phyloP scores from a whole-genome alignment of 2,113 vertebrate species.

The Anthoscopus minutus region DNA sequence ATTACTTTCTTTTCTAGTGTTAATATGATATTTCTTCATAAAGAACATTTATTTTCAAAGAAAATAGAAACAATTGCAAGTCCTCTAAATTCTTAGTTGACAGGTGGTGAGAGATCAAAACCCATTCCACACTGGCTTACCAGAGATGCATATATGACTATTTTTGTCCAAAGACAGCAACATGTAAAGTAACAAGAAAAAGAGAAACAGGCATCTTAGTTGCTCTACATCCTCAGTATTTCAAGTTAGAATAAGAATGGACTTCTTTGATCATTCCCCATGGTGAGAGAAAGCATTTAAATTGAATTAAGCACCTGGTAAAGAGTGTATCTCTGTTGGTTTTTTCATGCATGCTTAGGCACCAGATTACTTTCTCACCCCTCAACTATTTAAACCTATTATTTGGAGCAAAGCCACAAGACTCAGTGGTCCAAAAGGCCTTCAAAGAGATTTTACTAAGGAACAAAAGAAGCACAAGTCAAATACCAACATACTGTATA shows the following conservation, averaged over 20 bases:
- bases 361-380: not conserved
- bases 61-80: not conserved
- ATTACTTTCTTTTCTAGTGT: not conserved
- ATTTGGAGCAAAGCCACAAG: not conserved
- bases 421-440: not conserved
- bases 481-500: not conserved
- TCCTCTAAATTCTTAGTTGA: not conserved
- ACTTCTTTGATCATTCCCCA: not conserved
- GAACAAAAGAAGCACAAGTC: not conserved
- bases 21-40: not conserved
- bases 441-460: not conserved
- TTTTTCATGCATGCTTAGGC: not conserved
- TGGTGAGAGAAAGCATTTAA: not conserved
- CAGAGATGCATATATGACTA: not conserved
- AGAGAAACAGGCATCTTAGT: too few species aligned
- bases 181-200: not conserved
- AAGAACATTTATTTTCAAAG: not conserved
- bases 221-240: not conserved
- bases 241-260: not conserved
- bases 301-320: not conserved
- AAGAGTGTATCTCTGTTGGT: fast-evolving
- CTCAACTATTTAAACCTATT: not conserved
- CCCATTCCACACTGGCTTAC: not conserved
- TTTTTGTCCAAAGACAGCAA: not conserved
- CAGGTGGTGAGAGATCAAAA: not conserved